These are phyloP conservation scores for Bombus vancouverensis DNA, from an alignment of 1,140 invertebrate species.

Conservation along the genomic window DNA sequence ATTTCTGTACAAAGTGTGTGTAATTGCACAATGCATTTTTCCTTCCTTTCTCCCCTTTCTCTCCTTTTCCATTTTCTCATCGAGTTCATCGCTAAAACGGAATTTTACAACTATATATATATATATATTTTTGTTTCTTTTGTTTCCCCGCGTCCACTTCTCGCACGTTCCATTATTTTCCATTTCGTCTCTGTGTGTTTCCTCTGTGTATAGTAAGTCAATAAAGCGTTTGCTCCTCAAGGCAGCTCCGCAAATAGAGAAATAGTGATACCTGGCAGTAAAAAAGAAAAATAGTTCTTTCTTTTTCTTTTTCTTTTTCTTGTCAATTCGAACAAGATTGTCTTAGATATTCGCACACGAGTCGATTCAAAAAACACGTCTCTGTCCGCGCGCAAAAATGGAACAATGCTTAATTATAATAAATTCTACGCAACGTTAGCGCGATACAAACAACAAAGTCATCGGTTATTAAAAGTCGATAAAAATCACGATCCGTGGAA, in stretches of 20 bases:
- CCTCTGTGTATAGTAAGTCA: slow-evolving; percentile 44
- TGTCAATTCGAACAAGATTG: slow-evolving; percentile 61
- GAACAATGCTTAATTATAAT: slow-evolving; percentile 47
- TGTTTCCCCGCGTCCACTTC: neutral
- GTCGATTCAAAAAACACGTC: neutral
- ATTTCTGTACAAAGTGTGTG: slow-evolving; percentile 63
- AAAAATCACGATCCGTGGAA: slow-evolving; percentile 30
- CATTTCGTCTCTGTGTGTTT: neutral
- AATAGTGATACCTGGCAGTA: slow-evolving; percentile 70
- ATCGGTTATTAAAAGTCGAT: slow-evolving; percentile 23
- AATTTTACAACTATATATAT: slow-evolving; percentile 30
- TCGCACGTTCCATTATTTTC: neutral
- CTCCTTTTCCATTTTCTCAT: neutral
- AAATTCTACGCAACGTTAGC: slow-evolving; percentile 46
- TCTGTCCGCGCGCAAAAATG: slow-evolving; percentile 20
- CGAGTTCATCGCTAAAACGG: slow-evolving; percentile 22
- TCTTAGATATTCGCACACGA: slow-evolving; percentile 46
- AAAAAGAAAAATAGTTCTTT: slow-evolving; percentile 56
- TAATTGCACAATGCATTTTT: slow-evolving; percentile 62
- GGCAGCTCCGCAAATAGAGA: slow-evolving; percentile 57
- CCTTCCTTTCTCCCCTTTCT: slow-evolving; percentile 3
- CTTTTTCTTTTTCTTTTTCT: slow-evolving; percentile 9
- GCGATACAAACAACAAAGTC: slow-evolving; percentile 31
- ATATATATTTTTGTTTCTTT: neutral
- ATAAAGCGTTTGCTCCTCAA: slow-evolving; percentile 61